Evolutionary conservation across 92 coral and sea anemone genomes (phyloP), one percentile per base, ranked within the genome.

Genomic region (Muricea muricata): DNA sequence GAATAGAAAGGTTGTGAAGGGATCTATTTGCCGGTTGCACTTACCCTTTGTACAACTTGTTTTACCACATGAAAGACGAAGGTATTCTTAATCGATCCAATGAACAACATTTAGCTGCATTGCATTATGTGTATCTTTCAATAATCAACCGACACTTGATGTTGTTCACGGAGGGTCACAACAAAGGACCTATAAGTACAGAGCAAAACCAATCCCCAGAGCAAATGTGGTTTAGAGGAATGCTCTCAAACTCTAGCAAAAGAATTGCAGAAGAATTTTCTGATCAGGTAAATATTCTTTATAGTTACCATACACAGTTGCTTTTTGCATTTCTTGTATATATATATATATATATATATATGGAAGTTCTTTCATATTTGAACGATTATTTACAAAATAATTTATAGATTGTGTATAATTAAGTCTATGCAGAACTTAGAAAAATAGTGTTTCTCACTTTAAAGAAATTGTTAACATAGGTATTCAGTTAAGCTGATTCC

Each of bases 1-100:
- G 92, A 82, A 89, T 76, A 20, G 40, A 56, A 73, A 57, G 92
- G 70, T 17, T 70, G 11, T 70, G 76, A 54, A 32, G 76, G 12
- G 76, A 70, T 32, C 52, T 70, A 14, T 70, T 70, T 17, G 1
- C 39, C 10, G 76, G 50, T 18, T 70, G 76, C 21, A 34, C 23
- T 15, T 26, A 1, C 39, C 29, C 39, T 8, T 70, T 70, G 14
- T 70, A 70, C 21, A 37, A 70, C 9, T 13, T 70, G 29, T 70
- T 70, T 37, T 40, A 70, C 39, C 29, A 32, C 15, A 34, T 70
- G 39, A 54, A 70, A 37, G 50, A 33, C 4, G 3, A 30, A 1
- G 47, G 24, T n/a, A 30, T 70, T 14, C 76, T 70, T 34, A 4
- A 70, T 70, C 15, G 15, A 5, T 34, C 18, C 26, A 70, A 65